Evolutionary conservation across 2,113 vertebrate species (phyloP), one percentile per base, ranked within the genome.

Genomic region (Galbula dea): DNA sequence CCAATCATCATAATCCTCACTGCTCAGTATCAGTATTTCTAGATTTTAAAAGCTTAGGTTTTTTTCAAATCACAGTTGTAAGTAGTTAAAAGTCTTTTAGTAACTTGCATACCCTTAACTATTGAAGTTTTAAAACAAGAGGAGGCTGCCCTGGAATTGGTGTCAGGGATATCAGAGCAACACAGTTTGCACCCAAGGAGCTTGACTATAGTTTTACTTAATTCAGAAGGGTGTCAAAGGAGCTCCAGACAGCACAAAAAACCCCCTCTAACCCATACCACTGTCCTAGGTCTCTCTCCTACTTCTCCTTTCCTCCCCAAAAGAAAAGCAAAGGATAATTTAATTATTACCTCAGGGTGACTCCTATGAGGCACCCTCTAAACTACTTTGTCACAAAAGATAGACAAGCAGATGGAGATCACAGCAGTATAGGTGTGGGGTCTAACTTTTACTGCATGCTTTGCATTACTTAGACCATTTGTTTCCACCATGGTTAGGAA

Each of bases 31-130:
- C 13, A 11, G 7, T 34, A 58, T 4, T 26, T 82, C 45, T 11
- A 32, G 9, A 20, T 39, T 41, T 81, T 1, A 43, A 57, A 48
- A 77, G 29, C 23, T 0, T 5, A 37, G 9, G 18, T 1, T 1
- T 26, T 63, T 80, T 59, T 12, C 21, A 27, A 72, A 0, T 58
- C 14, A 14, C n/a, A 46, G 54, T 6, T 58, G 30, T 29, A 73
- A 15, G 26, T 34, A 82, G 43, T 15, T 77, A 9, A 23, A 79
- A 73, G 51, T 57, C 15, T 80, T 65, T 19, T 29, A 66, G 30
- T 74, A 58, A 63, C 37, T 27, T 73, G 16, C 34, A 61, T 8
- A 16, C 36, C 18, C 27, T 43, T 55, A 51, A 51, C 43, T 32
- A 30, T 8, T 26, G 7, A 41, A 71, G 15, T 59, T 91, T 67